phyloP scores from a whole-genome alignment of 2,888 invertebrate genomes.

The Heliconius ismenius region DNA sequence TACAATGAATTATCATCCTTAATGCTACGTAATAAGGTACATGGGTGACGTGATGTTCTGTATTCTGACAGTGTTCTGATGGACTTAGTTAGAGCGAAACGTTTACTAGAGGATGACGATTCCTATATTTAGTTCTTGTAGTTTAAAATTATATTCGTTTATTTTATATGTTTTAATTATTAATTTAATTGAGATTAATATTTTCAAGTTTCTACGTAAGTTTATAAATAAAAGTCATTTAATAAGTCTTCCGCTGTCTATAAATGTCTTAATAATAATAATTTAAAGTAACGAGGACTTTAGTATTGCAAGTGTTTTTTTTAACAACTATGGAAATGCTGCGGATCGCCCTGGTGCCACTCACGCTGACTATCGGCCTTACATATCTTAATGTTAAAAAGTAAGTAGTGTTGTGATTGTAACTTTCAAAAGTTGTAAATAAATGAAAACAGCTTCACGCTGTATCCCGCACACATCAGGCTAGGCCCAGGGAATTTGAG shows the following conservation, averaged over 20 bases:
- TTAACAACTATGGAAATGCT: conserved; percentile 63
- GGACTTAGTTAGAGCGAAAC: conserved; percentile 7
- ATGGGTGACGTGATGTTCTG: background rate
- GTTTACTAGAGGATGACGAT: conserved; percentile 1
- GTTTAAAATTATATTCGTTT: background rate
- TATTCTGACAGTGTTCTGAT: conserved; percentile 40
- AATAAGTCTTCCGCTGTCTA: conserved; percentile 1
- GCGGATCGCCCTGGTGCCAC: conserved; percentile 62
- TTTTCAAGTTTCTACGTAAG: background rate
- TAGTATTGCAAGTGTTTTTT: conserved; percentile 3
- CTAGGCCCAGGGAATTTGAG: too few relatives aligned
- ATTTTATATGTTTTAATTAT: background rate
- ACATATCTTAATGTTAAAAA: conserved; percentile 67
- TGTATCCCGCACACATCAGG: too few relatives aligned
- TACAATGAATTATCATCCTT: conserved; percentile 49
- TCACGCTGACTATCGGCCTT: conserved; percentile 65
- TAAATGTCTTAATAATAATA: background rate
- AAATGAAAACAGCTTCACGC: too few relatives aligned
- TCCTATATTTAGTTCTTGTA: background rate
- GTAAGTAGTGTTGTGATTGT: conserved; percentile 52
- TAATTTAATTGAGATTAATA: too few relatives aligned
- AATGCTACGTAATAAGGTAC: conserved; percentile 45
- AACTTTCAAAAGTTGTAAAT: background rate
- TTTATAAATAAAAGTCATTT: background rate
- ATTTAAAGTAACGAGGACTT: conserved; percentile 25